Conservation (phyloP, 2,797 vertebrate species). For the Tympanoctomys barrerae region DNA sequence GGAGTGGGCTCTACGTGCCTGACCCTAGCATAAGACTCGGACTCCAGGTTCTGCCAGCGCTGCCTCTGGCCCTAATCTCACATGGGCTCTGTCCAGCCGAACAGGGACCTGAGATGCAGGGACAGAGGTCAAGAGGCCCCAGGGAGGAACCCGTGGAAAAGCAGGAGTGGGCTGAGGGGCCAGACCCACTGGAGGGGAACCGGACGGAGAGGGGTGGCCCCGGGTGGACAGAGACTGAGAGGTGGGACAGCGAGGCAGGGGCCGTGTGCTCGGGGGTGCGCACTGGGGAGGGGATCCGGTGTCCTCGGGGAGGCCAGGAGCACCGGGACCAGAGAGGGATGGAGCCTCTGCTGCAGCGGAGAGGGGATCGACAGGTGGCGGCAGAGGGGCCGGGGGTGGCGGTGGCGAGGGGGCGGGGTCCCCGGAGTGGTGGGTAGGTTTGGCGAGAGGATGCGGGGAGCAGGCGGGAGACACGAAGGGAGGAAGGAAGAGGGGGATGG, state of each 20-base stretch:
- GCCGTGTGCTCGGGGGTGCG: not conserved
- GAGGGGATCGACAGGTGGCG: not conserved
- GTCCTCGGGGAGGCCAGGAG: too few species aligned
- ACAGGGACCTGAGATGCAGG: not conserved
- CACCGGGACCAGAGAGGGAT: not conserved
- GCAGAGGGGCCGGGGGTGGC: not conserved
- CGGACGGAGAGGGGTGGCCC: too few species aligned
- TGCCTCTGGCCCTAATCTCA: not conserved
- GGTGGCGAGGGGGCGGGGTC: not conserved
- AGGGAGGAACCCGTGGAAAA: not conserved
- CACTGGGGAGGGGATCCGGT: not conserved
- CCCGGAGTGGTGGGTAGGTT: not conserved
- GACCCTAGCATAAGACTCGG: not conserved
- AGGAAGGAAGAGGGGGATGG: not conserved
- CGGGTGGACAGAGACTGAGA: not conserved
- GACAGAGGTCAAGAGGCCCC: not conserved
- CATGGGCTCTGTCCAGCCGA: not conserved
- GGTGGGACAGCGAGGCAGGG: not conserved
- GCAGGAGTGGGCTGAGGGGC: too few species aligned
- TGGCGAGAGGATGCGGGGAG: not conserved
- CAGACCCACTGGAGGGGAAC: too few species aligned
- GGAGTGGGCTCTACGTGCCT: not conserved
- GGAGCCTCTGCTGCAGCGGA: not conserved
- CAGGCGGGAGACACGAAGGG: not conserved
- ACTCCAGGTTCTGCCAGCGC: not conserved